Conservation (phyloP, 2,888 invertebrate genomes). For the Masnerella sp. region DNA sequence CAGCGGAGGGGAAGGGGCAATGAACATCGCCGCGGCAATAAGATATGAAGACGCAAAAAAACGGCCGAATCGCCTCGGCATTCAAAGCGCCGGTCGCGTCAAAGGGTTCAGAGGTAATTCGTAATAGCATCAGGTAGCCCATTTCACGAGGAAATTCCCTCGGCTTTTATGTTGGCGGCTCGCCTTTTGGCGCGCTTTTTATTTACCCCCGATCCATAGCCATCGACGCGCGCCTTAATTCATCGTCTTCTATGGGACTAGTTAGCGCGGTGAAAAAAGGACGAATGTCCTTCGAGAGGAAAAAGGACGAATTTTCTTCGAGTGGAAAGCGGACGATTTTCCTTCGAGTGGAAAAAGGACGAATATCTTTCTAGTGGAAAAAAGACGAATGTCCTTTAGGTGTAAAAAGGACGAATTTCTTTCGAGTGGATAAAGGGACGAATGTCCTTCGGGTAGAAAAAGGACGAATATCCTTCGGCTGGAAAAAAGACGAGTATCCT, state of each 20-base stretch:
- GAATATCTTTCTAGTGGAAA: no score
- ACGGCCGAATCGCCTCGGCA: slow-evolving; percentile 40
- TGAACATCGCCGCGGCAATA: slow-evolving; percentile 36
- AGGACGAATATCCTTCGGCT: no score
- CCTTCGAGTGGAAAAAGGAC: no score
- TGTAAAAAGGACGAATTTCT: no score
- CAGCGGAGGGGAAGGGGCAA: slow-evolving; percentile 25
- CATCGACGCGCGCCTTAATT: slow-evolving; percentile 35
- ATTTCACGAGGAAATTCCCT: slow-evolving; percentile 46
- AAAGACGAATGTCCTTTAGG: no score
- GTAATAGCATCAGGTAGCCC: slow-evolving; percentile 55
- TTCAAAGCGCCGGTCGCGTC: slow-evolving; percentile 51
- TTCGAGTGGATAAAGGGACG: no score
- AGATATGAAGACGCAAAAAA: slow-evolving; percentile 52
- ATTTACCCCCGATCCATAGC: slow-evolving; percentile 42
- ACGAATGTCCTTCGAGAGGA: slow-evolving; percentile 5
- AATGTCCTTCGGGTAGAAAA: no score
- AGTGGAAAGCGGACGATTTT: no score
- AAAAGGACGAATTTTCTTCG: no score
- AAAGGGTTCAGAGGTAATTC: slow-evolving; percentile 55
- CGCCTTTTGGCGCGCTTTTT: slow-evolving; percentile 46
- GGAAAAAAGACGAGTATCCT: no score
- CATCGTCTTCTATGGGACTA: slow-evolving; percentile 16
- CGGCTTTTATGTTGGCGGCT: slow-evolving; percentile 43
- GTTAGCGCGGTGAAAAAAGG: slow-evolving; percentile 14